Evolutionary conservation across 2,888 invertebrate genomes (phyloP).

Genomic region (Drosophila kokeensis): DNA sequence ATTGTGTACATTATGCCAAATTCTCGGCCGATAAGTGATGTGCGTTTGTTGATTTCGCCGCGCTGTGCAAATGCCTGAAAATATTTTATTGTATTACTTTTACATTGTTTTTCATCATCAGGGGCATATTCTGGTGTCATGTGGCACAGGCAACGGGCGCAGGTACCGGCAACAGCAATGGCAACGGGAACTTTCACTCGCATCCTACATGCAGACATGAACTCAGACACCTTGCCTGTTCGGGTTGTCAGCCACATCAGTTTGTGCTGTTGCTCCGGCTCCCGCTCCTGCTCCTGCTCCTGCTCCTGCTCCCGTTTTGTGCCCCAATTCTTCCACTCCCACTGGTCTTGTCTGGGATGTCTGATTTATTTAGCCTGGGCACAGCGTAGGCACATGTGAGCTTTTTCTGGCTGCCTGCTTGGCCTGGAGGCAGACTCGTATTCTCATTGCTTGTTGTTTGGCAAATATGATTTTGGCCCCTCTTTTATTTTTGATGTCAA

Average conservation of each 20-base stretch:
- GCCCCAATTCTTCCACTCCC: not conserved
- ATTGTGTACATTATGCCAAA: not conserved
- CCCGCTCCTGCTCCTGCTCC: not conserved
- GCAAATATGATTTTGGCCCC: constrained; percentile 63
- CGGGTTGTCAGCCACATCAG: constrained; percentile 13
- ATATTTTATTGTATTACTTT: constrained; percentile 9
- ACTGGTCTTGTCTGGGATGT: constrained; percentile 1
- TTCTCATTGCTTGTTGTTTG: constrained; percentile 48
- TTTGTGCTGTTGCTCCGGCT: constrained; percentile 2
- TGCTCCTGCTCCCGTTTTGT: not conserved
- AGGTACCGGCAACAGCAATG: not conserved
- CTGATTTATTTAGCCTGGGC: constrained; percentile 13
- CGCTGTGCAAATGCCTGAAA: not conserved
- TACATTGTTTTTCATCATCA: constrained; percentile 9
- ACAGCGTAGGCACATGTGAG: constrained; percentile 7
- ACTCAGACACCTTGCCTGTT: constrained; percentile 12
- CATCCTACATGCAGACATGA: constrained; percentile 3
- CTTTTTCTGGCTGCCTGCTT: constrained; percentile 12
- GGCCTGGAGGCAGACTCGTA: constrained; percentile 17
- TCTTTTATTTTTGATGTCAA: constrained; percentile 56
- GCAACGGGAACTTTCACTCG: constrained; percentile 1
- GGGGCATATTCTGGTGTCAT: constrained; percentile 6
- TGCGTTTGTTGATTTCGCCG: constrained; percentile 4
- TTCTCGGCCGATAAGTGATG: not conserved
- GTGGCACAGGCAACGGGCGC: constrained; percentile 5